phyloP scores from a whole-genome alignment of 1,140 invertebrate genomes.

The Chlorops oryzae region DNA sequence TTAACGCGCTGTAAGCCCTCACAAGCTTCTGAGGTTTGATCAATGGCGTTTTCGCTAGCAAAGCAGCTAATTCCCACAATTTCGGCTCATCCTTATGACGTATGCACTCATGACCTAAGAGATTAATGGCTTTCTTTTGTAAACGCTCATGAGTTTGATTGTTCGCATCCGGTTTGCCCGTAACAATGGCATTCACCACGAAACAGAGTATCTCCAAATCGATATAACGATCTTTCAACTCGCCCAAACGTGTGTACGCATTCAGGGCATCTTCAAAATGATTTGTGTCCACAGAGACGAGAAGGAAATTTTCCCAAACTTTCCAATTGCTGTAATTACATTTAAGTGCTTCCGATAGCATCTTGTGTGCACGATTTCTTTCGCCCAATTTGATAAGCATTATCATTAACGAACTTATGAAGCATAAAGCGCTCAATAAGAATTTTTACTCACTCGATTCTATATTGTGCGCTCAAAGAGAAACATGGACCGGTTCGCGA shows the following conservation, averaged over 20 bases:
- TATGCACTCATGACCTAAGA: constrained; percentile 76
- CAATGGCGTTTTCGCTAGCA: constrained; percentile 58
- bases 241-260: constrained; percentile 76
- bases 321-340: constrained; percentile 95
- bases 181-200: constrained; percentile 64
- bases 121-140: constrained; percentile 60
- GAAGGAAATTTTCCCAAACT: constrained; percentile 93
- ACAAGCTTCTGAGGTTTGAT: constrained; percentile 58
- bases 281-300: constrained; percentile 71
- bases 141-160: constrained; percentile 38
- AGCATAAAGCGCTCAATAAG: no score
- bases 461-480: no score
- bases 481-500: no score
- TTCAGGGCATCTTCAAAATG: constrained; percentile 73
- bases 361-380: constrained; percentile 75
- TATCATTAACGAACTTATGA: no score
- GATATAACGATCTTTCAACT: constrained; percentile 74
- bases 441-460: no score
- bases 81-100: constrained; percentile 61
- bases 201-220: constrained; percentile 73
- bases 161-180: constrained; percentile 55
- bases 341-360: constrained; percentile 82
- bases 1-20: constrained; percentile 57
- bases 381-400: constrained; percentile 81
- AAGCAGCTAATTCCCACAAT: constrained; percentile 74